Percentiles rank a stretch among this genome's conserved stretches.
Evolutionary conservation across 2,888 invertebrate genomes (phyloP).

Genomic region (Ecliptopera silaceata): DNA sequence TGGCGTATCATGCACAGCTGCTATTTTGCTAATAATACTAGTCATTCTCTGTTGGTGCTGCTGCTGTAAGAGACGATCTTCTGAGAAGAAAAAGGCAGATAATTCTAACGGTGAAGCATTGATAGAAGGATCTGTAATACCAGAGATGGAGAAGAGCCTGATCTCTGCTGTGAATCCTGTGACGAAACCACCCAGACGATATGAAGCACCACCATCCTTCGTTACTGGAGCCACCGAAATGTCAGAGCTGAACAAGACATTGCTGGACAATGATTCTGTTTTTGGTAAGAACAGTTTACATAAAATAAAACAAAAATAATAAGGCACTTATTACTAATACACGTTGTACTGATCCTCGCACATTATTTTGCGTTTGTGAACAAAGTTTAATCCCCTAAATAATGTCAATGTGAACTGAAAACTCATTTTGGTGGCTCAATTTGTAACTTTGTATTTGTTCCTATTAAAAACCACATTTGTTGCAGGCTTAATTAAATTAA

Average conservation of each 20-base stretch:
- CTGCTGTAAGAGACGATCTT: constrained; percentile 79
- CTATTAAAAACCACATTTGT: not conserved
- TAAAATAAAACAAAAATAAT: no score
- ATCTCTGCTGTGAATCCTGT: constrained; percentile 93
- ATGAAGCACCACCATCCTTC: constrained; percentile 88
- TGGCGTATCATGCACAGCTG: constrained; percentile 71
- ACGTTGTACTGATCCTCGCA: no score
- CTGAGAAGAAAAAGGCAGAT: constrained; percentile 83
- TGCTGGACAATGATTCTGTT: constrained; percentile 91
- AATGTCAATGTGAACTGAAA: not conserved
- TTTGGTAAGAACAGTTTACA: constrained; percentile 84
- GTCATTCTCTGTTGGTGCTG: constrained; percentile 82
- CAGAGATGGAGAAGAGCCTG: constrained; percentile 93
- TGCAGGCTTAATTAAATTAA: not conserved
- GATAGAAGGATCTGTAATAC: constrained; percentile 89
- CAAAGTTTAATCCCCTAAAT: not conserved
- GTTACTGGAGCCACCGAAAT: constrained; percentile 90
- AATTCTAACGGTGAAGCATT: constrained; percentile 86
- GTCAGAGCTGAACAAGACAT: constrained; percentile 91
- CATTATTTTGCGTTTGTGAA: no score
- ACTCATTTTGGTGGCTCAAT: not conserved
- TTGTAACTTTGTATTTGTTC: not conserved
- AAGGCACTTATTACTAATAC: no score
- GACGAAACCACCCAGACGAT: constrained; percentile 91
- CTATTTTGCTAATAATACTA: constrained; percentile 78